These are phyloP conservation scores for Orcinus orca DNA, from an alignment of 2,113 vertebrate genomes.

Conservation along the genomic window DNA sequence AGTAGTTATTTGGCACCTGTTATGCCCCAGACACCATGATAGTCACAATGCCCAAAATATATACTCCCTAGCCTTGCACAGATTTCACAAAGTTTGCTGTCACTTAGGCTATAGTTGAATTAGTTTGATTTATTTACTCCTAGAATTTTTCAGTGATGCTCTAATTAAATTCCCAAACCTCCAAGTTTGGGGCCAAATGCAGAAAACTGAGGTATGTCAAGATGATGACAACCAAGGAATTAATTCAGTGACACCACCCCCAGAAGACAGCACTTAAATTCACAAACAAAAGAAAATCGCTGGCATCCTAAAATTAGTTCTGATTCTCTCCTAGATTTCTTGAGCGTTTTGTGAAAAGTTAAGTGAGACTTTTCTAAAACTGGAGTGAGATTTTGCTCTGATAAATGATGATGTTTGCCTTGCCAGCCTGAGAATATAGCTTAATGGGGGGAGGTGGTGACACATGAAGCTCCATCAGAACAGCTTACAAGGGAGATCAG, in stretches of 20 bases:
- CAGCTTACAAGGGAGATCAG: slow-evolving; percentile 56
- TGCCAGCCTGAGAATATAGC: neutral
- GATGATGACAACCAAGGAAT: neutral
- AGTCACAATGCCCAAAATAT: neutral
- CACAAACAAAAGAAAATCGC: neutral
- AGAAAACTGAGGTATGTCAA: neutral
- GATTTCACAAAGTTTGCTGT: neutral
- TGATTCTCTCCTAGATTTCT: neutral
- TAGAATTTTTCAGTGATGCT: neutral
- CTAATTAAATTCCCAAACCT: neutral
- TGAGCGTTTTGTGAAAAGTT: neutral
- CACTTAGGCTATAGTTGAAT: neutral
- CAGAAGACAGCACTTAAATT: neutral
- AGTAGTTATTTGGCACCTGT: neutral
- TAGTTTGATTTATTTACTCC: neutral
- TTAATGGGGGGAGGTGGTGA: slow-evolving; percentile 30
- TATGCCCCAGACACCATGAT: neutral
- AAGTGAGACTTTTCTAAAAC: slow-evolving; percentile 21
- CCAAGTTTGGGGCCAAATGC: neutral
- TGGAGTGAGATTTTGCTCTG: slow-evolving; percentile 46
- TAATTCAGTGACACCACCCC: neutral
- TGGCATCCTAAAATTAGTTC: neutral
- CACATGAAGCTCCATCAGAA: neutral
- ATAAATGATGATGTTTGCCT: slow-evolving; percentile 14
- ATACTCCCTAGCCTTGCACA: neutral